phyloP scores from a whole-genome alignment of 2,888 invertebrate species.

The Synanthedon vespiformis region DNA sequence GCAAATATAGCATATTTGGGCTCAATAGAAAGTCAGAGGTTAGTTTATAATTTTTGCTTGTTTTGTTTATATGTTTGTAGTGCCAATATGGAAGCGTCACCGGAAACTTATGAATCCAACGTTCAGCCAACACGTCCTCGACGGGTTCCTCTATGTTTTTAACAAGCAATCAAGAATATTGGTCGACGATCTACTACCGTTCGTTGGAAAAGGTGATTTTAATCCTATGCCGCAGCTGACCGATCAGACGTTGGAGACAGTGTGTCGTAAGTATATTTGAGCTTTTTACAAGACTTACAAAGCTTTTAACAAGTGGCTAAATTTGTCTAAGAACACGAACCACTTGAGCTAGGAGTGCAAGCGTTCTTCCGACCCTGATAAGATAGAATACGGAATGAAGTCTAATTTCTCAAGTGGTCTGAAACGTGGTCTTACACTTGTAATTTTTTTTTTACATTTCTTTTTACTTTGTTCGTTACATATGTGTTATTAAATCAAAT shows the following conservation, averaged over 20 bases:
- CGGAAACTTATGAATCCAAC: slow-evolving; percentile 26
- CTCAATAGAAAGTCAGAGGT: no score
- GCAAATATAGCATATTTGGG: no score
- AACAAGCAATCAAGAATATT: slow-evolving; percentile 19
- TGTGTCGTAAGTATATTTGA: slow-evolving; percentile 22
- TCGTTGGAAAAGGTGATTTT: slow-evolving; percentile 16
- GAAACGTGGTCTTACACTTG: slow-evolving; percentile 12
- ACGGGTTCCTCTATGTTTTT: slow-evolving; percentile 23
- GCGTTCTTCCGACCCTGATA: slow-evolving; percentile 11
- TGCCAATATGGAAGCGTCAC: slow-evolving; percentile 23
- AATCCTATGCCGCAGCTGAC: slow-evolving; percentile 17
- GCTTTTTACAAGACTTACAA: neutral
- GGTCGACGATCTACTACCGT: slow-evolving; percentile 10
- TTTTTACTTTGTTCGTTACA: slow-evolving; percentile 1
- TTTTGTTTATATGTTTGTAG: slow-evolving; percentile 11
- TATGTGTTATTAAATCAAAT: slow-evolving; percentile 4
- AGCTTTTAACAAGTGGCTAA: neutral
- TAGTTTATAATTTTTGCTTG: no score
- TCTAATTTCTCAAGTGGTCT: slow-evolving; percentile 5
- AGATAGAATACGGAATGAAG: slow-evolving; percentile 11
- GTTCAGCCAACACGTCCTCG: slow-evolving; percentile 22
- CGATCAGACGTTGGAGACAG: slow-evolving; percentile 18
- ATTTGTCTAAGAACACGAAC: neutral
- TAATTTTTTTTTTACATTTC: no score
- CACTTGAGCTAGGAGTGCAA: slow-evolving; percentile 9